These are phyloP conservation scores for Gymnoscelis rufifasciata DNA, from an alignment of 2,888 invertebrate species.

Conservation along the genomic window DNA sequence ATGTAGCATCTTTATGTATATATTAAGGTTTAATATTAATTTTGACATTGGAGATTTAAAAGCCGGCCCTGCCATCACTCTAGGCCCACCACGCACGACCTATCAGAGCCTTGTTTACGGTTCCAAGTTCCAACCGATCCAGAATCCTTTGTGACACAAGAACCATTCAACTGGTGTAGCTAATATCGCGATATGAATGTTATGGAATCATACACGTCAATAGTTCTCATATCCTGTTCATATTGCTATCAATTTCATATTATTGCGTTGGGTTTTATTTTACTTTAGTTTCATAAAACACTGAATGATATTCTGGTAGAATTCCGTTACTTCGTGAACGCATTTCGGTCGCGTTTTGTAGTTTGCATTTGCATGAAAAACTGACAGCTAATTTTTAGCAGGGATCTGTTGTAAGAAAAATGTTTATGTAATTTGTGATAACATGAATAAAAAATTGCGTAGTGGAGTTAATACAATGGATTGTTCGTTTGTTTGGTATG, in stretches of 20 bases:
- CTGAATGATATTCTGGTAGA: neutral
- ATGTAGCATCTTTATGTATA: too few relatives aligned
- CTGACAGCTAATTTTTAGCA: too few relatives aligned
- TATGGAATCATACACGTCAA: conserved; percentile 10
- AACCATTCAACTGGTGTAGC: conserved; percentile 15
- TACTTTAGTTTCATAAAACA: neutral
- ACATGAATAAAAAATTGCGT: too few relatives aligned
- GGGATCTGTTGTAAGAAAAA: too few relatives aligned
- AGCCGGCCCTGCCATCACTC: conserved; percentile 4
- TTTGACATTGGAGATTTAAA: neutral
- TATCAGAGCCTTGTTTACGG: conserved; percentile 30
- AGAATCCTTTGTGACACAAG: conserved; percentile 21
- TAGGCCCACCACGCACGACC: conserved; percentile 27
- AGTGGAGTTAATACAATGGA: too few relatives aligned
- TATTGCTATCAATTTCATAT: neutral
- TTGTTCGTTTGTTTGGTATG: too few relatives aligned
- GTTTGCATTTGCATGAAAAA: too few relatives aligned
- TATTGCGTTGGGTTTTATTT: neutral
- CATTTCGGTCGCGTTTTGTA: too few relatives aligned
- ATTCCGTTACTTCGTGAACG: too few relatives aligned
- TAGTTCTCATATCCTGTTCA: neutral
- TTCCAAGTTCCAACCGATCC: conserved; percentile 29
- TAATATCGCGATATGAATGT: conserved; percentile 15
- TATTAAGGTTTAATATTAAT: too few relatives aligned
- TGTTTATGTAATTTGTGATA: too few relatives aligned